A percentile compares a stretch with the other conserved stretches of the same genome.
phyloP scores from a whole-genome alignment of 2,888 invertebrate species.

The Drosophila acutilabella region DNA sequence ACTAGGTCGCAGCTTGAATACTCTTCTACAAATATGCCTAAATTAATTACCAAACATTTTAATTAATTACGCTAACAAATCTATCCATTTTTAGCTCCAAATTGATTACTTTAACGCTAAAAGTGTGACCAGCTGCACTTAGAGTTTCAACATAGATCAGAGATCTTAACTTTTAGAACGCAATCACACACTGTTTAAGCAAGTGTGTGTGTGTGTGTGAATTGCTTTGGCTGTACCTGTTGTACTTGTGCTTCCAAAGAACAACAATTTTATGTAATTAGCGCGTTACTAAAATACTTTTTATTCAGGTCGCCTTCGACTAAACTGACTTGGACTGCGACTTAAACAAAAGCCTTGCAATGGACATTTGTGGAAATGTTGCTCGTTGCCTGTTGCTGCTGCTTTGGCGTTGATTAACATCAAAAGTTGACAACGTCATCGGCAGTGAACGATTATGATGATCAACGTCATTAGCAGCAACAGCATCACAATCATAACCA shows the following conservation, averaged over 20 bases:
- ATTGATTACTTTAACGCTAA: not conserved
- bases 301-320: slow-evolving; percentile 70
- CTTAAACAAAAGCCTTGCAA: slow-evolving; percentile 42
- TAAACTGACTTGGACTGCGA: not conserved
- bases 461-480: slow-evolving; percentile 5
- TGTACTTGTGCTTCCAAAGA: slow-evolving; percentile 59
- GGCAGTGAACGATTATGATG: slow-evolving; percentile 45
- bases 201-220: not conserved
- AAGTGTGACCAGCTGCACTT: slow-evolving; percentile 34
- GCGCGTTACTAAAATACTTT: slow-evolving; percentile 73
- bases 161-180: slow-evolving; percentile 15
- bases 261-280: slow-evolving; percentile 74
- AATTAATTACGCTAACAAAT: not conserved
- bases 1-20: slow-evolving; percentile 21
- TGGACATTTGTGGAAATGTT: slow-evolving; percentile 60
- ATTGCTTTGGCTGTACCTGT: slow-evolving; percentile 21
- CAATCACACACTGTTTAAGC: not conserved
- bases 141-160: not conserved
- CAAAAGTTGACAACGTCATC: slow-evolving; percentile 63
- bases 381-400: slow-evolving; percentile 33
- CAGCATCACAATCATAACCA: slow-evolving; percentile 7
- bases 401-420: slow-evolving; percentile 47
- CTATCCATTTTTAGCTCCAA: not conserved
- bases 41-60: not conserved
- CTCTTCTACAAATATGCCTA: slow-evolving; percentile 20